These are phyloP conservation scores for Eulemur macaco DNA, from an alignment of 2,113 vertebrate species.

Conservation along the genomic window DNA sequence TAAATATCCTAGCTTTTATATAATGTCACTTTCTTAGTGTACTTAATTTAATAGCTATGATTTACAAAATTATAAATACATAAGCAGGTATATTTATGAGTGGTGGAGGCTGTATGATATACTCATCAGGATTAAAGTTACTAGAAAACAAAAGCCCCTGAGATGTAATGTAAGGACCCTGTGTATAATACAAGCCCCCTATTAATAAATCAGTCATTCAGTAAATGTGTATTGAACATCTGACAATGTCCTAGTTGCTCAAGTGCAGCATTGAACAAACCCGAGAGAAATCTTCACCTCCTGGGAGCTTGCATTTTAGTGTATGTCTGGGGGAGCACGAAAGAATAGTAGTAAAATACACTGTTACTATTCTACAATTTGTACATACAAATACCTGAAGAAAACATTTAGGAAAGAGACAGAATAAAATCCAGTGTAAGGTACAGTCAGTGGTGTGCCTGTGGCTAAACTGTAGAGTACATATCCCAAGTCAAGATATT, in stretches of 20 bases:
- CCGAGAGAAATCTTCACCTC: neutral
- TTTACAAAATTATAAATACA: constrained; percentile 22
- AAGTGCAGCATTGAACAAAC: neutral
- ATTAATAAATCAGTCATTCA: neutral
- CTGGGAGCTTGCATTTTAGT: neutral
- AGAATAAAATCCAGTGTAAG: constrained; percentile 28
- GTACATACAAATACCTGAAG: neutral
- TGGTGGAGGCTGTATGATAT: neutral
- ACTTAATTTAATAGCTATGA: constrained; percentile 5
- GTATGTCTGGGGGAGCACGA: accelerated
- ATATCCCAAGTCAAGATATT: neutral
- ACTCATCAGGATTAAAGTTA: constrained; percentile 5
- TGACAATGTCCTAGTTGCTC: neutral
- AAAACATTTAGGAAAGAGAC: neutral
- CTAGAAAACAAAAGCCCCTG: neutral
- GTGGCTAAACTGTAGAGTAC: neutral
- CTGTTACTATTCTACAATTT: neutral
- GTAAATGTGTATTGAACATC: neutral
- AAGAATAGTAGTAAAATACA: neutral
- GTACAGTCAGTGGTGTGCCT: neutral
- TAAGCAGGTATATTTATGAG: neutral
- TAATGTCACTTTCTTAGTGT: neutral
- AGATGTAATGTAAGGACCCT: neutral
- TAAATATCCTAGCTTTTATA: constrained; percentile 21
- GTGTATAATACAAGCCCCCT: neutral